Conservation (phyloP, 1,140 invertebrate species). For the Zaprionus ghesquierei region DNA sequence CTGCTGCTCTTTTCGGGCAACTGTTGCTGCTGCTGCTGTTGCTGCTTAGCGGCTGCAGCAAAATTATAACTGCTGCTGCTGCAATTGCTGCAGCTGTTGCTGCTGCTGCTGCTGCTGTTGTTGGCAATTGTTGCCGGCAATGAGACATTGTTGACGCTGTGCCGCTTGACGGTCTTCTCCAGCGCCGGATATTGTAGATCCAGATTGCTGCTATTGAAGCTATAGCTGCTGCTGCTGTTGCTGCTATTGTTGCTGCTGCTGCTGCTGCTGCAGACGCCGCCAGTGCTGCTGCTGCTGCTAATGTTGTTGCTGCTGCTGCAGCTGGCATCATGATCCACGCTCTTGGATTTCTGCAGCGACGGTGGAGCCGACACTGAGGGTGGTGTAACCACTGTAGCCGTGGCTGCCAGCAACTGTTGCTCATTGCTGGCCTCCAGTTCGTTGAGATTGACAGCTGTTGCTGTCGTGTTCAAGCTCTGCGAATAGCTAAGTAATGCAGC, state of each 20-base stretch:
- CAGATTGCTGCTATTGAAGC: slow-evolving; percentile 71
- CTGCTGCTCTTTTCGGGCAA: slow-evolving; percentile 30
- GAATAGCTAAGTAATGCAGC: slow-evolving; percentile 53
- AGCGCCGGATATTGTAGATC: slow-evolving; percentile 81
- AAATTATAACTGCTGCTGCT: slow-evolving; percentile 27
- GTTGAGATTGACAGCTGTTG: slow-evolving; percentile 21
- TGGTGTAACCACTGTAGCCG: background rate
- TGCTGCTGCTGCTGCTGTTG: background rate
- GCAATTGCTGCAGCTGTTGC: slow-evolving; percentile 28
- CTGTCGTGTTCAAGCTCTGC: slow-evolving; percentile 56
- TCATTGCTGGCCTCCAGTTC: slow-evolving; percentile 35
- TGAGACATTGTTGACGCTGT: slow-evolving; percentile 65
- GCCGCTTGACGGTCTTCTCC: slow-evolving; percentile 80
- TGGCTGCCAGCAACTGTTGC: background rate
- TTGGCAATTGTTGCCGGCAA: slow-evolving; percentile 9
- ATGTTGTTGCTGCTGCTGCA: slow-evolving; percentile 18
- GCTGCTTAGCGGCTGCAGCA: slow-evolving; percentile 8
- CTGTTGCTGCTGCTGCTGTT: slow-evolving; percentile 33
- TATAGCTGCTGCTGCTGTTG: slow-evolving; percentile 52
- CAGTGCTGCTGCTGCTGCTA: slow-evolving; percentile 10
- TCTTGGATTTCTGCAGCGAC: slow-evolving; percentile 7
- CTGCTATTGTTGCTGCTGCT: slow-evolving; percentile 47
- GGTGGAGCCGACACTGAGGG: slow-evolving; percentile 3
- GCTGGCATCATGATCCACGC: slow-evolving; percentile 5
- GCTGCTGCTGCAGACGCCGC: slow-evolving; percentile 38